Percentiles rank a stretch among this genome's conserved stretches.
These are phyloP conservation scores for Trichomalopsis sarcophagae DNA, from an alignment of 1,140 invertebrate genomes.

Conservation along the genomic window DNA sequence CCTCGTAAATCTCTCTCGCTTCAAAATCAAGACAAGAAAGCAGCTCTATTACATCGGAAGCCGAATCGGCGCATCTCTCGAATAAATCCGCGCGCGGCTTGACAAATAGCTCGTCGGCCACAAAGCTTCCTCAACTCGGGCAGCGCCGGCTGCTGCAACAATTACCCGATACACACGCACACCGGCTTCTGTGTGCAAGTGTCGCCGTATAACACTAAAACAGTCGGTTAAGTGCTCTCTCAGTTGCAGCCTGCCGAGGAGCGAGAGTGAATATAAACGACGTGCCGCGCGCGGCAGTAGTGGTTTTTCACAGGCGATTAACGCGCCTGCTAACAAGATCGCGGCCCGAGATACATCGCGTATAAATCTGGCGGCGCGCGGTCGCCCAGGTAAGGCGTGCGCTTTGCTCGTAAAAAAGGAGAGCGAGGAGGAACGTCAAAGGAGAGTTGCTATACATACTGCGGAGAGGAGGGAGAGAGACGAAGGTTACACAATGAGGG, in stretches of 20 bases:
- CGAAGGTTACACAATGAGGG: not conserved
- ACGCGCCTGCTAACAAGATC: constrained; percentile 46
- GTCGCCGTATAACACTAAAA: not conserved
- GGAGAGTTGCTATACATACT: not conserved
- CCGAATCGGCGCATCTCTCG: not conserved
- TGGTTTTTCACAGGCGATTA: constrained; percentile 48
- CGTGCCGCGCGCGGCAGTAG: constrained; percentile 11
- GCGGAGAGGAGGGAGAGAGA: not conserved
- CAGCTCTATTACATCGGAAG: not conserved
- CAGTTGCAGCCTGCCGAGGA: too few relatives aligned
- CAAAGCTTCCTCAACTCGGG: not conserved
- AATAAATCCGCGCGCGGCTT: not conserved
- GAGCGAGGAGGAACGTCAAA: not conserved
- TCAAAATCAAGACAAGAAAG: not conserved
- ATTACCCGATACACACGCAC: not conserved
- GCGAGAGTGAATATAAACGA: constrained; percentile 21
- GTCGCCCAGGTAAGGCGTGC: constrained; percentile 24
- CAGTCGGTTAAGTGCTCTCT: not conserved
- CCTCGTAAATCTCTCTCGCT: not conserved
- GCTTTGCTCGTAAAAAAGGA: not conserved
- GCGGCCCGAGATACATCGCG: constrained; percentile 37
- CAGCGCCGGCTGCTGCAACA: not conserved
- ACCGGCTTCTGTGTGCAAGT: not conserved
- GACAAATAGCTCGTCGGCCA: constrained; percentile 14
- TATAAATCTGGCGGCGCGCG: constrained; percentile 35